Evolutionary conservation across 1,140 invertebrate genomes (phyloP).

Genomic region (Melipona quadrifasciata): DNA sequence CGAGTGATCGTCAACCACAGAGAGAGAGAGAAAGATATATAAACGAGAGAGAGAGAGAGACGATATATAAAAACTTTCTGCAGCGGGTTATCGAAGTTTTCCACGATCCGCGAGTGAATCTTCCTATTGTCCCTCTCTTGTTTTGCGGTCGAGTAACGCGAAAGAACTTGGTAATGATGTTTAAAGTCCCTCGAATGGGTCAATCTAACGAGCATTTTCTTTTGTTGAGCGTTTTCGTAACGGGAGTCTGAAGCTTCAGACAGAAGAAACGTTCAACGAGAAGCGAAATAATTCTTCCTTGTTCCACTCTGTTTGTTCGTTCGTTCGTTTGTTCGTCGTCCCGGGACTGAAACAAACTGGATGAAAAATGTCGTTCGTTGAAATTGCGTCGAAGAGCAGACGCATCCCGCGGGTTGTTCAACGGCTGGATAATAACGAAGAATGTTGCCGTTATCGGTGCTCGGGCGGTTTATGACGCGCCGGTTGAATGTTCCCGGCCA

Average conservation of each 20-base stretch:
- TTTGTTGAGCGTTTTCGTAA: constrained; percentile 22
- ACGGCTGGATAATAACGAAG: background rate
- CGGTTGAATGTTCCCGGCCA: background rate
- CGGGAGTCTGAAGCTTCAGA: background rate
- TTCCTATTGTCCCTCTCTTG: constrained; percentile 1
- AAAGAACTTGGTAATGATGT: constrained; percentile 61
- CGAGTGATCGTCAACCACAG: constrained; percentile 58
- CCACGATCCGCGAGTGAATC: background rate
- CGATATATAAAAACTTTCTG: constrained; percentile 47
- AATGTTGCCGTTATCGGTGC: background rate
- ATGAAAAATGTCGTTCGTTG: constrained; percentile 7
- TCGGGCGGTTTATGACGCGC: constrained; percentile 6
- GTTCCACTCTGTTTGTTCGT: background rate
- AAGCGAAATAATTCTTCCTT: background rate
- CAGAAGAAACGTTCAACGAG: background rate
- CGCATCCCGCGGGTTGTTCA: background rate
- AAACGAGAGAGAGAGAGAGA: constrained; percentile 17
- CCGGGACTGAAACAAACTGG: background rate
- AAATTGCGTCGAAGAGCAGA: constrained; percentile 13
- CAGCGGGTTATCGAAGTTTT: constrained; percentile 46
- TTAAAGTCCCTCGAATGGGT: constrained; percentile 54
- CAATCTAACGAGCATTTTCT: constrained; percentile 59
- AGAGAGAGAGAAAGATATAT: background rate
- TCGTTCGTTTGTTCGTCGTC: background rate
- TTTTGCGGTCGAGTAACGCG: background rate